These are phyloP conservation scores for Ceratina japonica DNA, from an alignment of 1,140 invertebrate genomes.

Conservation along the genomic window DNA sequence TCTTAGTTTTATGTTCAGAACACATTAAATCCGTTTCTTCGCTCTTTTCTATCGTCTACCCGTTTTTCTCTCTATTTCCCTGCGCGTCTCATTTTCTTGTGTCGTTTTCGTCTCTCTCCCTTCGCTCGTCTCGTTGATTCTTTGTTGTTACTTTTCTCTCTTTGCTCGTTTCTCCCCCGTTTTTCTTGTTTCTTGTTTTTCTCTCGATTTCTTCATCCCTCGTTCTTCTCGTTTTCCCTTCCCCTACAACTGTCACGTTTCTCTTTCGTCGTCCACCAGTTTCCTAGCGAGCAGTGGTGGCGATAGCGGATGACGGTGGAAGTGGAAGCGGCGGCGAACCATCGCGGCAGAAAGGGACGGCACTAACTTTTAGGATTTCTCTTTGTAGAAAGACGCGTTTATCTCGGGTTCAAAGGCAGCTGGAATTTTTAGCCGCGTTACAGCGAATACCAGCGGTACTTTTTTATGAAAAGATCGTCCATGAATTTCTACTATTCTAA, in stretches of 20 bases:
- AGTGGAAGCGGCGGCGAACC: constrained; percentile 26
- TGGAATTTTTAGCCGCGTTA: constrained; percentile 51
- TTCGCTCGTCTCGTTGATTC: background rate
- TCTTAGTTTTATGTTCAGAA: no score
- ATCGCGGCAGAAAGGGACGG: constrained; percentile 45
- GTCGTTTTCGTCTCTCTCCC: constrained; percentile 2
- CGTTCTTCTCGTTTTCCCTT: background rate
- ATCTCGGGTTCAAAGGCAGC: constrained; percentile 50
- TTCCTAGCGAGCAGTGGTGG: constrained; percentile 22
- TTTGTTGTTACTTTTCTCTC: constrained; percentile 42
- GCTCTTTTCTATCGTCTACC: background rate
- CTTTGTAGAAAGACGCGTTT: constrained; percentile 50
- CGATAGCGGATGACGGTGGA: background rate
- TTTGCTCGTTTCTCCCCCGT: constrained; percentile 46
- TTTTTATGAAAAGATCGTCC: constrained; percentile 35
- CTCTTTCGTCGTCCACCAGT: constrained; percentile 23
- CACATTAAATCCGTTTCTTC: background rate
- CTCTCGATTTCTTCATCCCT: constrained; percentile 22
- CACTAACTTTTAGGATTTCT: constrained; percentile 48
- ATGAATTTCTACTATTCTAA: constrained; percentile 47
- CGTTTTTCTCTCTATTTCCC: constrained; percentile 8
- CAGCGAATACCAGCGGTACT: constrained; percentile 32
- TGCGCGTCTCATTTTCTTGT: constrained; percentile 19
- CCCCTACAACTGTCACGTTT: constrained; percentile 10
- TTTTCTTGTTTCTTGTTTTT: constrained; percentile 19